Evolutionary conservation across 2,113 vertebrate species (phyloP).

Genomic region (Microcebus jonahi): DNA sequence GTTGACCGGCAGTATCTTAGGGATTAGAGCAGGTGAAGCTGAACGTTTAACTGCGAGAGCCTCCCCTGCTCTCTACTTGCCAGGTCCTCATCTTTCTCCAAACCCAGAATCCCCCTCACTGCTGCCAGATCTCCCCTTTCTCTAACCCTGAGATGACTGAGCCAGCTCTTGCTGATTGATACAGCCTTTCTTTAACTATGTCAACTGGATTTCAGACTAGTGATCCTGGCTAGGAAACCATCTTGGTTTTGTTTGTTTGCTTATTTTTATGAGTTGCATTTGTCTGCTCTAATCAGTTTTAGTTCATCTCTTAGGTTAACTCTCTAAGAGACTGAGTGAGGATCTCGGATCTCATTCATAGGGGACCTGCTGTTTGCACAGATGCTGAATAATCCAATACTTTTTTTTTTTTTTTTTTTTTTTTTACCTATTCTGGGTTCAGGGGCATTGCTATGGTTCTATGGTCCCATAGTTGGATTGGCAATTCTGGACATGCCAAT

Average conservation of each 20-base stretch:
- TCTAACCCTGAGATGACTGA: not conserved
- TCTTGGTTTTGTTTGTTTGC: not conserved
- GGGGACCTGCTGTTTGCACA: not conserved
- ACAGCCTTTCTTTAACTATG: not conserved
- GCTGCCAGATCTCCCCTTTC: not conserved
- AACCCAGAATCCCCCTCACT: not conserved
- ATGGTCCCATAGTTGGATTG: not conserved
- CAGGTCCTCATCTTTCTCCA: too few species aligned
- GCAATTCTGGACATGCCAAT: not conserved
- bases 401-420: not conserved
- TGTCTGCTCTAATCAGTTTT: not conserved
- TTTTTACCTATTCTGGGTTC: not conserved
- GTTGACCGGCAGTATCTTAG: not conserved
- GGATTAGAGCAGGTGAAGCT: not conserved
- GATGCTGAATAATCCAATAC: not conserved
- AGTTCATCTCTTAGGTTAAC: not conserved
- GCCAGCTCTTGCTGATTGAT: not conserved
- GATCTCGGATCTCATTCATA: not conserved
- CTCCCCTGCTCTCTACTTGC: not conserved
- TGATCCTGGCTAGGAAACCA: not conserved
- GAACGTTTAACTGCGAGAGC: not conserved
- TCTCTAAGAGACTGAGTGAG: not conserved
- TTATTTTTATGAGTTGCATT: not conserved
- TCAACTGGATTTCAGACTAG: not conserved
- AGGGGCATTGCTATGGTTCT: not conserved